phyloP scores from a whole-genome alignment of 2,113 vertebrate species.

The Casuarius casuarius region DNA sequence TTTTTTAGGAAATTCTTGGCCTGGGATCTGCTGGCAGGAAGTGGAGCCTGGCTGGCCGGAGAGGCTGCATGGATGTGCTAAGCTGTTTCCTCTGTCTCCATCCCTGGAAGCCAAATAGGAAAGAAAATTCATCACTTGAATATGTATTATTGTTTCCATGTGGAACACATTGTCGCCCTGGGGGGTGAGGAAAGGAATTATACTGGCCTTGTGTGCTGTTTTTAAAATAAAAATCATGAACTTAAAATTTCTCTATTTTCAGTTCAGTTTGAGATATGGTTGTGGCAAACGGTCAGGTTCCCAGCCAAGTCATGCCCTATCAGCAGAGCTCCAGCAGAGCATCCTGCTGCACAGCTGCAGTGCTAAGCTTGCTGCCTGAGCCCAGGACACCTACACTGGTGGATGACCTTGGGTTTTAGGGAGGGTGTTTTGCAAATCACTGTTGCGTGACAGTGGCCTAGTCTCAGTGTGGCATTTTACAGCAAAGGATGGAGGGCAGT shows the following conservation, averaged over 20 bases:
- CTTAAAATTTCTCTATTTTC: too few relatives aligned
- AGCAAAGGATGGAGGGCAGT: background rate
- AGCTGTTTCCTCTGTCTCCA: background rate
- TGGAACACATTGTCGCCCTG: background rate
- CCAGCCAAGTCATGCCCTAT: background rate
- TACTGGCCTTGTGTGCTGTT: background rate
- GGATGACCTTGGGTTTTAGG: background rate
- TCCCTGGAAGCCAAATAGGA: background rate
- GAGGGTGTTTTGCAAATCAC: background rate
- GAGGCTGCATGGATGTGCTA: background rate
- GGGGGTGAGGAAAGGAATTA: background rate
- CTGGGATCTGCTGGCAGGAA: fast-evolving
- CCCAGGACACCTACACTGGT: background rate
- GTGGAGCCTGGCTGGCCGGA: background rate
- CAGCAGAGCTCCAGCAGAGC: background rate
- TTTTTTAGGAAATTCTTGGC: background rate
- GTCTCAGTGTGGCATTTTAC: background rate
- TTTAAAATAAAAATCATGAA: background rate
- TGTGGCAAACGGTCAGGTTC: background rate
- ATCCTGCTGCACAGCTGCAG: fast-evolving
- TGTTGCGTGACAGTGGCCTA: background rate
- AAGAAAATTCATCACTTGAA: background rate
- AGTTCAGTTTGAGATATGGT: too few relatives aligned
- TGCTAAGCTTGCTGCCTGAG: background rate
- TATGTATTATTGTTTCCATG: background rate